These are phyloP conservation scores for Hyperoplus immaculatus DNA, from an alignment of 2,797 vertebrate species.

Conservation along the genomic window DNA sequence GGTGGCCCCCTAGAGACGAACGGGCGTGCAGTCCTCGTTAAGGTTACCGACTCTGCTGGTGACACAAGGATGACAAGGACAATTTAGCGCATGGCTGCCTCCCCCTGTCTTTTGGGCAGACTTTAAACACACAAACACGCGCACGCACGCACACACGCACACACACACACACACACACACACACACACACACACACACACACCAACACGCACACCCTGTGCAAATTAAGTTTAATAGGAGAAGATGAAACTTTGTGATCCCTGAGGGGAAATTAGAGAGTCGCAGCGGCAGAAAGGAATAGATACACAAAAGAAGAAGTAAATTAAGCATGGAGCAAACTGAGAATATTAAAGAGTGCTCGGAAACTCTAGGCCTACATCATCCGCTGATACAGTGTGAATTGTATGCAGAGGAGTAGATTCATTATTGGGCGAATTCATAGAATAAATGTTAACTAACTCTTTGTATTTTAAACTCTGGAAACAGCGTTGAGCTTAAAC, in stretches of 20 bases:
- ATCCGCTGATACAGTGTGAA: not conserved
- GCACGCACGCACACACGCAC: conserved; percentile 23
- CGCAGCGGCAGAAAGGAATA: conserved; percentile 45
- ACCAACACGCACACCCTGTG: conserved; percentile 30
- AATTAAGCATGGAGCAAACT: conserved; percentile 54
- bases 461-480: not conserved
- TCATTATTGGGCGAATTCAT: not conserved
- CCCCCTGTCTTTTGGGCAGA: conserved; percentile 61
- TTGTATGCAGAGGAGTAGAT: not conserved
- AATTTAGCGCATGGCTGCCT: conserved; percentile 70
- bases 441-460: not conserved
- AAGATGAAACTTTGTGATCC: conserved; percentile 70
- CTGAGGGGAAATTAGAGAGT: conserved; percentile 72
- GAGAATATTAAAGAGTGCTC: conserved; percentile 49
- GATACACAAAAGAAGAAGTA: conserved; percentile 51
- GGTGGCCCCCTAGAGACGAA: conserved; percentile 40
- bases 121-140: conserved; percentile 35
- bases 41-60: conserved; percentile 68
- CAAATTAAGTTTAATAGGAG: conserved; percentile 75
- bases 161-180: conserved; percentile 23
- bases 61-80: conserved; percentile 73
- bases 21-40: conserved; percentile 62
- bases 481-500: not conserved
- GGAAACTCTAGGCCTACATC: not conserved
- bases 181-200: conserved; percentile 25